Conservation (phyloP, 2,797 vertebrate species). For the Diceros bicornis region DNA sequence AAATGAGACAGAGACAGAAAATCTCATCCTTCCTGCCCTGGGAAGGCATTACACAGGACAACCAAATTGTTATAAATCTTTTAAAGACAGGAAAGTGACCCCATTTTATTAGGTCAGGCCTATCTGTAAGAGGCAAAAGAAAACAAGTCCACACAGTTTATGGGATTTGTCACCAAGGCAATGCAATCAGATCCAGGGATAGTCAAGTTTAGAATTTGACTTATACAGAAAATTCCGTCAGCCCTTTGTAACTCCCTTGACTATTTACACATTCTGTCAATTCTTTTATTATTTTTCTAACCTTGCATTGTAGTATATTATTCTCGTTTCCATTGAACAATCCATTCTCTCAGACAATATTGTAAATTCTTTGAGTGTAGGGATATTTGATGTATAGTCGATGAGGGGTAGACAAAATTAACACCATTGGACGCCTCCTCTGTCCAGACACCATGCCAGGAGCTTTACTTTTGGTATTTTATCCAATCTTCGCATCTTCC, state of each 20-base stretch:
- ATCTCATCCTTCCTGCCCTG: neutral
- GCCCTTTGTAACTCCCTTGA: neutral
- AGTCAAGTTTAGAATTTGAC: neutral
- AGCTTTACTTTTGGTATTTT: neutral
- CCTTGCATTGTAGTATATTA: neutral
- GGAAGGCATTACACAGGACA: neutral
- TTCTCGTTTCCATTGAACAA: neutral
- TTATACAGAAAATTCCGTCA: neutral
- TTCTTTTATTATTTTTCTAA: neutral
- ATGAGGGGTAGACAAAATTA: neutral
- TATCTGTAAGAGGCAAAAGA: neutral
- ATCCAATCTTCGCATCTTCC: neutral
- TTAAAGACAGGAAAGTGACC: neutral
- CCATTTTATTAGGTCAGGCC: neutral
- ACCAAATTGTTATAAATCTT: neutral
- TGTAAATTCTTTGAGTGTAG: neutral
- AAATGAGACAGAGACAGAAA: neutral
- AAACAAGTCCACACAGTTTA: neutral
- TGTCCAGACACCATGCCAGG: fast-evolving
- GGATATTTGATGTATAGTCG: neutral
- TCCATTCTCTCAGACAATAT: neutral
- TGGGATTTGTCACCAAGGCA: neutral
- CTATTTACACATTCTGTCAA: neutral
- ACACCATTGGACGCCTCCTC: neutral
- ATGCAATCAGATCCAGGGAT: neutral